Base-by-base conservation (phyloP, 2,888 invertebrate genomes). In the Xanthorhoe spadicearia region DNA sequence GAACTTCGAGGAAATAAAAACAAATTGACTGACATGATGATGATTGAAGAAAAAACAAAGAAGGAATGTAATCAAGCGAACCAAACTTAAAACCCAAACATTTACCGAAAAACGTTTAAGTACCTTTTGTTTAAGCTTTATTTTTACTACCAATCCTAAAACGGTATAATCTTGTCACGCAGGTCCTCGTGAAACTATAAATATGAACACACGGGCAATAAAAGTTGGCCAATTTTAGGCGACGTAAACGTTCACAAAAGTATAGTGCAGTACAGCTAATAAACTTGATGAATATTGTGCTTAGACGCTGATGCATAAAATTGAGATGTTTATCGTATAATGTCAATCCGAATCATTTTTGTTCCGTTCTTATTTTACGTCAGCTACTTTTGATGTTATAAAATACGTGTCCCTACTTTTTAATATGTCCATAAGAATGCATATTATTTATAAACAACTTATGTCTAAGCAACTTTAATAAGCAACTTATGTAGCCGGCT, bases 91-190 rank as follows among this genome's bases (percentile, higher is more conserved):
- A 43, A 43, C 38, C 38, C 13, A 43, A 43, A 13, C 10, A 43
- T 43, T 10, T 13, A 43, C 13, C 5, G 38, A 13, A 43, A 43
- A 43, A 13, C 38, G 38, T 4, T 43, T 43, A 13, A 13, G 13
- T 13, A 13, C 13, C 38, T 43, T n/a, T 19, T 50, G 18, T 18
- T 50, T 23, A 43, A 18, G 49, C 18, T 15, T 19, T 50, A 13
- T 18, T 50, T 50, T 50, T 19, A 50, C 18, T 50, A 50, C 48
- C 48, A 48, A 48, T 48, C 48, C 17, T 17, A 48, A 48, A 52
- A 57, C 9, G 23, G 57, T 57, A 43, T 64, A 60, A 61, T 61
- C 56, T 23, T 63, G 51, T 38, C 53, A 63, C 19, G 35, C 54
- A 56, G 35, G 43, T 28, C 35, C 58, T 46, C 13, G 53, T 28